Percentiles rank a stretch among this genome's conserved stretches.
Conservation (phyloP, 2,113 vertebrate genomes). For the Odocoileus hemionus region DNA sequence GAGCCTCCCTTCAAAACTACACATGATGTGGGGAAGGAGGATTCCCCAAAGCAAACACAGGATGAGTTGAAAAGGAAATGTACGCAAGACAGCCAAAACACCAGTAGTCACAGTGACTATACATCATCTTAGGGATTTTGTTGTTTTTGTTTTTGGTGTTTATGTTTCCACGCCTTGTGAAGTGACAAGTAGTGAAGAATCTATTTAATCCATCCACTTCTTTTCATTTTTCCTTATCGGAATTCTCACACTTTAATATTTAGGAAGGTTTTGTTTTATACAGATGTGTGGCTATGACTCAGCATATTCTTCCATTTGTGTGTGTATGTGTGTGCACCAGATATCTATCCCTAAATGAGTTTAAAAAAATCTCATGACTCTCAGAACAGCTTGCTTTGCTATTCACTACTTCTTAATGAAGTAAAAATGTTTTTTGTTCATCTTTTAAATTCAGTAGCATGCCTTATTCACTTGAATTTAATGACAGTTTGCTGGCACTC, state of each 20-base stretch:
- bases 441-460: not conserved
- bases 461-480: not conserved
- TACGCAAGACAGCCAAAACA: not conserved
- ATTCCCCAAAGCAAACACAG: not conserved
- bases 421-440: not conserved
- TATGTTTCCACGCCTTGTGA: not conserved
- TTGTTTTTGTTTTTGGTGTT: not conserved
- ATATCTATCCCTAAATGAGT: not conserved
- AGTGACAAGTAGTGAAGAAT: not conserved
- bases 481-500: not conserved
- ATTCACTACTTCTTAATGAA: not conserved
- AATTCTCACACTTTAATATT: not conserved
- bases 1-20: not conserved
- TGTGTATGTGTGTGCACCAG: not conserved
- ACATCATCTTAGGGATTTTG: not conserved
- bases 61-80: not conserved
- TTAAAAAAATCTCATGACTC: not conserved
- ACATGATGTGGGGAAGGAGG: not conserved
- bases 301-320: not conserved
- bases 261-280: not conserved
- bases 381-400: not conserved
- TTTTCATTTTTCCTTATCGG: not conserved
- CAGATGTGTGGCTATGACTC: not conserved
- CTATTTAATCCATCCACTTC: not conserved
- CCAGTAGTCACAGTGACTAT: not conserved